Conservation (phyloP, 2,888 invertebrate species). For the Unio pictorum region DNA sequence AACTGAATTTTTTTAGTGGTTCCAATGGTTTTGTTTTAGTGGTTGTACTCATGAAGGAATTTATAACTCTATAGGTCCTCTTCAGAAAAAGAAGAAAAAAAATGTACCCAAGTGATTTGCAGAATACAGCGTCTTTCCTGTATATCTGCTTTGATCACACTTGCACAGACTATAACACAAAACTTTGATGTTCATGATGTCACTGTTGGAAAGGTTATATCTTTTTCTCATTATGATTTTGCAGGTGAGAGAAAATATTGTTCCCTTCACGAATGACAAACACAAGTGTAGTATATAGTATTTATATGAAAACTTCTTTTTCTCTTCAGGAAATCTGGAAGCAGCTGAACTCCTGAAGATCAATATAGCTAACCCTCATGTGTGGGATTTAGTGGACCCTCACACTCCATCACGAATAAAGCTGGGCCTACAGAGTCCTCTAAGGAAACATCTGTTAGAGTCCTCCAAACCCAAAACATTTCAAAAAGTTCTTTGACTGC, state of each 20-base stretch:
- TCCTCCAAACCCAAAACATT: slow-evolving; percentile 25
- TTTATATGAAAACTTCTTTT: neutral
- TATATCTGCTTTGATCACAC: neutral
- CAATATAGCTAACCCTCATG: slow-evolving; percentile 45
- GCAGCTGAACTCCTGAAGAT: slow-evolving; percentile 51
- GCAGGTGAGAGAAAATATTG: neutral
- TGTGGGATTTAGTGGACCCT: slow-evolving; percentile 57
- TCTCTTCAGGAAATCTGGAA: slow-evolving; percentile 47
- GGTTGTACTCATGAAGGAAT: too few relatives aligned
- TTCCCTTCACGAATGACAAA: too few relatives aligned
- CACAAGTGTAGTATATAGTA: neutral
- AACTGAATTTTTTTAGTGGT: too few relatives aligned
- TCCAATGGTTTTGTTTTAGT: too few relatives aligned
- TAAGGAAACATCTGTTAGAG: slow-evolving; percentile 44
- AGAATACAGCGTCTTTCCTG: too few relatives aligned
- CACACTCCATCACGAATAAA: slow-evolving; percentile 56
- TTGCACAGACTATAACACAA: neutral
- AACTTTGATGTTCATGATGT: neutral
- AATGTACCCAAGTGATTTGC: too few relatives aligned
- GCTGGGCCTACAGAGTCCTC: slow-evolving; percentile 54
- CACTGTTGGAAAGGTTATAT: neutral
- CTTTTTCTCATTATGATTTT: neutral
- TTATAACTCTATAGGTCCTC: too few relatives aligned
- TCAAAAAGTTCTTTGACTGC: slow-evolving; percentile 9
- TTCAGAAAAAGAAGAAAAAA: too few relatives aligned